phyloP scores from a whole-genome alignment of 2,888 invertebrate genomes.

The Stenichneumon culpator region DNA sequence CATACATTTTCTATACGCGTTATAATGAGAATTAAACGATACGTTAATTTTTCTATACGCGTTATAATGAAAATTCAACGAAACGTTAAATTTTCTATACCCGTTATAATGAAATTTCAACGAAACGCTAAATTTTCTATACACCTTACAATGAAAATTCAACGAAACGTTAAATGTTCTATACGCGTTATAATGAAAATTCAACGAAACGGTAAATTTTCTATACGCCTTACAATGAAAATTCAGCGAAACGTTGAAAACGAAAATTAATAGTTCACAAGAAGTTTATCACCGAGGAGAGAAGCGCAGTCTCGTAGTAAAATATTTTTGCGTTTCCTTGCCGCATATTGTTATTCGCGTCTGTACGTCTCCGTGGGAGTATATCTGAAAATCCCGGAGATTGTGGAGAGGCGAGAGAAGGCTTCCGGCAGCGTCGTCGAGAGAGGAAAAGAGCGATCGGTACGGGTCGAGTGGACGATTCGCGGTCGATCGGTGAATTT shows the following conservation, averaged over 20 bases:
- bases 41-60: slow-evolving; percentile 2
- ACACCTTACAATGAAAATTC: neutral
- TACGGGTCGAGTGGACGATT: slow-evolving; percentile 68
- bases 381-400: neutral
- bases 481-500: slow-evolving; percentile 69
- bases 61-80: neutral
- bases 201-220: neutral
- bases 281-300: neutral
- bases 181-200: neutral
- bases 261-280: slow-evolving; percentile 3
- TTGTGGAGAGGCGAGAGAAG: neutral
- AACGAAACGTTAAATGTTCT: neutral
- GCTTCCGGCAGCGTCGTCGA: slow-evolving; percentile 24
- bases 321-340: neutral
- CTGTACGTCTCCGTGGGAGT: neutral
- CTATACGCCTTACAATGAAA: neutral
- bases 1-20: neutral
- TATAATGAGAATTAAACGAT: neutral
- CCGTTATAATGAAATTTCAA: neutral
- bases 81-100: slow-evolving; percentile 5
- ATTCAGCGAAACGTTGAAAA: neutral
- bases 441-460: slow-evolving; percentile 62
- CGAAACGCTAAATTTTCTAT: neutral
- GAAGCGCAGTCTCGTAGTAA: neutral
- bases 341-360: neutral